phyloP scores from a whole-genome alignment of 2,113 vertebrate genomes.

The Gorsachius goisagi region DNA sequence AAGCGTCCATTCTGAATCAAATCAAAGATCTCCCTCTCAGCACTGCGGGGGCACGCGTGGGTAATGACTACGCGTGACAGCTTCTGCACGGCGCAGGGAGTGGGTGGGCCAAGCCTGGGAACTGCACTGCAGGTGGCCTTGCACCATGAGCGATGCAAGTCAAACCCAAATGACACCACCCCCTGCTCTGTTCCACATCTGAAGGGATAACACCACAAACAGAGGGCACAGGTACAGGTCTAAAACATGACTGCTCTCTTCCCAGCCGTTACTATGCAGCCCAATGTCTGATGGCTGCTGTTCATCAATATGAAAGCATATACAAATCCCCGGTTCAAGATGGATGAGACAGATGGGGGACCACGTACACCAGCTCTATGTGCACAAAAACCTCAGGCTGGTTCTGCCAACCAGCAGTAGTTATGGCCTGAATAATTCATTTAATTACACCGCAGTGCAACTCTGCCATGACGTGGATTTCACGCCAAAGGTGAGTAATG shows the following conservation, averaged over 20 bases:
- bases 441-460: neutral
- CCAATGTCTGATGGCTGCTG: neutral
- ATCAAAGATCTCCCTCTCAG: neutral
- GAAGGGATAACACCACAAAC: neutral
- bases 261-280: accelerated
- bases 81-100: neutral
- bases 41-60: neutral
- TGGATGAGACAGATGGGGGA: neutral
- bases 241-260: neutral
- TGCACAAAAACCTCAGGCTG: neutral
- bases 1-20: neutral
- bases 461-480: neutral
- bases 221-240: neutral
- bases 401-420: neutral
- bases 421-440: neutral
- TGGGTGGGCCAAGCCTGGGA: neutral
- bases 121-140: neutral
- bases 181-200: neutral
- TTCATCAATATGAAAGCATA: neutral
- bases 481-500: neutral
- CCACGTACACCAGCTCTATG: neutral
- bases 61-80: neutral
- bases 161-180: neutral
- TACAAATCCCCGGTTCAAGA: neutral
- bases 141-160: neutral